These are phyloP conservation scores for Erethizon dorsatum DNA, from an alignment of 2,797 vertebrate species.

Conservation along the genomic window DNA sequence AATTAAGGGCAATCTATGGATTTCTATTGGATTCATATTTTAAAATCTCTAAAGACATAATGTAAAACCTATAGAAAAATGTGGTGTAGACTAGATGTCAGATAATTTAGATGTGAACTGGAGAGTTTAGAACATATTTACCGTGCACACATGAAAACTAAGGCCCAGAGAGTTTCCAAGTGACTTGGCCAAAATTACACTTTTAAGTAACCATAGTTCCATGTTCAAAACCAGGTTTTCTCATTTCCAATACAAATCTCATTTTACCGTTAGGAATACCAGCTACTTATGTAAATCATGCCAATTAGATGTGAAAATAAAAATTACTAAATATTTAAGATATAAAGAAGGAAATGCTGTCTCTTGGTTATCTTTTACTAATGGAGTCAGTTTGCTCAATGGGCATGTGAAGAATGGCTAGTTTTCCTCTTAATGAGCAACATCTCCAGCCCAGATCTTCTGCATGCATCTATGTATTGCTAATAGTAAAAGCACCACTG, in stretches of 20 bases:
- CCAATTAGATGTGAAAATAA: not conserved
- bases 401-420: not conserved
- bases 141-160: not conserved
- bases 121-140: not conserved
- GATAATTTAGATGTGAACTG: constrained; percentile 5
- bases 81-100: not conserved
- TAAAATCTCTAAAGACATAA: constrained; percentile 23
- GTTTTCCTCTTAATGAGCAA: not conserved
- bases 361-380: not conserved
- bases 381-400: not conserved
- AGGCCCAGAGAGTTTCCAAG: not conserved
- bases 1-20: not conserved
- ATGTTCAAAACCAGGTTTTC: constrained; percentile 9
- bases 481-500: constrained; percentile 29
- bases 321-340: not conserved
- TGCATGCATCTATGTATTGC: not conserved
- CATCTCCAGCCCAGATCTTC: not conserved
- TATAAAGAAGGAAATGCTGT: not conserved
- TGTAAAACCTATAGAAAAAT: not conserved
- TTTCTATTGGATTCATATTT: not conserved
- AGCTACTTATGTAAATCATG: constrained; percentile 4
- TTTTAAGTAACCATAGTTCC: not conserved
- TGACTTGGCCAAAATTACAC: not conserved
- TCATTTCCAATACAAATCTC: not conserved
- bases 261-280: not conserved